phyloP scores from a whole-genome alignment of 2,888 invertebrate genomes.

The Amblyteles armatorius region DNA sequence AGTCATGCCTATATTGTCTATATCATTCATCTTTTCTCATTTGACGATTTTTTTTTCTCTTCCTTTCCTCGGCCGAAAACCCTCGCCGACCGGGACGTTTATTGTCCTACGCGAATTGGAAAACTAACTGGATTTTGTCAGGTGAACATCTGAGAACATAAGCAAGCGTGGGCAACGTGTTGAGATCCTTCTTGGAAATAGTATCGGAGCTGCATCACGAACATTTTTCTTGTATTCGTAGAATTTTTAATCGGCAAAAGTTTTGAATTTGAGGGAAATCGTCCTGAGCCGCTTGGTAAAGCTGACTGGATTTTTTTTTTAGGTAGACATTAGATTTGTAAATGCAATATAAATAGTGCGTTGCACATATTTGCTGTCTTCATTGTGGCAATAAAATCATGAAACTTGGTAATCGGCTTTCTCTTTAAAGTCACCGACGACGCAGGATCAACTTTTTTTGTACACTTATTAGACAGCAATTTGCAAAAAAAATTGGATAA shows the following conservation, averaged over 20 bases:
- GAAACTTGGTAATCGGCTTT: too few relatives aligned
- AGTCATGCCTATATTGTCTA: slow-evolving; percentile 81
- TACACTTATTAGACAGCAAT: too few relatives aligned
- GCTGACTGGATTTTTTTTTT: too few relatives aligned
- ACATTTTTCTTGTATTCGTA: neutral
- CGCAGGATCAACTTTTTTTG: too few relatives aligned
- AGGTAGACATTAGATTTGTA: neutral
- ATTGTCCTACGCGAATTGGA: slow-evolving; percentile 29
- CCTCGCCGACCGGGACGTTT: slow-evolving; percentile 6
- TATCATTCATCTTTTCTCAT: slow-evolving; percentile 80
- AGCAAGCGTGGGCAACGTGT: neutral
- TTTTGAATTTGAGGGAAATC: too few relatives aligned
- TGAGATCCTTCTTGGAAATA: neutral
- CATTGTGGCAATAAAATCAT: too few relatives aligned
- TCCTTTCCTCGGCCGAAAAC: slow-evolving; percentile 3
- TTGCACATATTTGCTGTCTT: neutral
- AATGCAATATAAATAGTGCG: neutral
- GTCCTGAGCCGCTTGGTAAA: too few relatives aligned
- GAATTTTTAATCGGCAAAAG: too few relatives aligned
- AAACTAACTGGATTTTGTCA: slow-evolving; percentile 41
- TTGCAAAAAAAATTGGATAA: too few relatives aligned
- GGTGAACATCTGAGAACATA: slow-evolving; percentile 58
- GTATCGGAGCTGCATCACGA: neutral
- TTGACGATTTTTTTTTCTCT: slow-evolving; percentile 31
- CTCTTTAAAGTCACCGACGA: too few relatives aligned